phyloP scores from a whole-genome alignment of 2,888 invertebrate species.

The Acronicta aceris region DNA sequence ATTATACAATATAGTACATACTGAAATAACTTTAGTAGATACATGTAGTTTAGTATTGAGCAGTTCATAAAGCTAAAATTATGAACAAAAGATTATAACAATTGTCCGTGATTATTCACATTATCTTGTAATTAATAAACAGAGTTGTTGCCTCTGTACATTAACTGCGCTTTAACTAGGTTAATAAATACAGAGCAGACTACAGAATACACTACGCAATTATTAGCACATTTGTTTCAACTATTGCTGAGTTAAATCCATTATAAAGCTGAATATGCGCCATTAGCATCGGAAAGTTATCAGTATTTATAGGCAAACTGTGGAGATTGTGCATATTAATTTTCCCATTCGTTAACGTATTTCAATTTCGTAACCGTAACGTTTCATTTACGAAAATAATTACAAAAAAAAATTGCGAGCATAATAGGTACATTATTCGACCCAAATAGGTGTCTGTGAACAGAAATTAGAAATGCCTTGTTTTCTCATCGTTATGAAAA shows the following conservation, averaged over 20 bases:
- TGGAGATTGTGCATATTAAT: conserved; percentile 54
- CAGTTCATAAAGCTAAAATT: background rate
- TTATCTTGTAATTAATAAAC: conserved; percentile 14
- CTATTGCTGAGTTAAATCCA: conserved; percentile 43
- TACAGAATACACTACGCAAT: conserved; percentile 23
- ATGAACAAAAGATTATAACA: background rate
- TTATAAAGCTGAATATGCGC: conserved; percentile 36
- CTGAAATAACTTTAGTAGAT: conserved; percentile 21
- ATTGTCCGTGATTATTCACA: background rate
- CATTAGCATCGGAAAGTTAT: conserved; percentile 55
- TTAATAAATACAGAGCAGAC: conserved; percentile 29
- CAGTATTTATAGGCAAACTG: conserved; percentile 56
- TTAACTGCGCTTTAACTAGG: conserved; percentile 17
- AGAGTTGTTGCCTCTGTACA: conserved; percentile 6
- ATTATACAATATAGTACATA: conserved; percentile 27
- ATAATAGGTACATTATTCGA: conserved; percentile 6
- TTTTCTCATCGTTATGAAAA: conserved; percentile 38
- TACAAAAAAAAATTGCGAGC: background rate
- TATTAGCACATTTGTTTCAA: conserved; percentile 48
- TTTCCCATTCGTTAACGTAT: conserved; percentile 61
- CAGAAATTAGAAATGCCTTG: conserved; percentile 49
- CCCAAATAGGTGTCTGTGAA: conserved; percentile 27
- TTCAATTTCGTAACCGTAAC: conserved; percentile 59
- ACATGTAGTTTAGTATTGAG: conserved; percentile 3
- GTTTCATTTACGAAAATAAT: conserved; percentile 64